Percentiles rank a stretch among this genome's conserved stretches.
Evolutionary conservation across 2,797 vertebrate genomes (phyloP).

Genomic region (Microctenopoma lineatum): DNA sequence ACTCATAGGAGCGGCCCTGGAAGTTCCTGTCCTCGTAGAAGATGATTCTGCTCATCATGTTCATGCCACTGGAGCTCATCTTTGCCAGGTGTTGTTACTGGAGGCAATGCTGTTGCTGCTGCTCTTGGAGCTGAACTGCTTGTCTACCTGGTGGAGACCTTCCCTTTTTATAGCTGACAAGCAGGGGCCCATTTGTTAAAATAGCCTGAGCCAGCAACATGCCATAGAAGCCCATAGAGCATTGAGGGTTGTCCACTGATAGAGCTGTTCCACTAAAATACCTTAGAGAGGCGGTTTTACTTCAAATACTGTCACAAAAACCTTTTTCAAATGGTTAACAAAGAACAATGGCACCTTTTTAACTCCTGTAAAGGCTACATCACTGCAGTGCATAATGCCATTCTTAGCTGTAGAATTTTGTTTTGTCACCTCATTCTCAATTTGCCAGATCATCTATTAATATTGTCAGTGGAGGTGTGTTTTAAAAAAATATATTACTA

Average conservation of each 20-base stretch:
- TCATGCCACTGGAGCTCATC: constrained; percentile 56
- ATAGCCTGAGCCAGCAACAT: constrained; percentile 60
- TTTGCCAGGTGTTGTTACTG: constrained; percentile 26
- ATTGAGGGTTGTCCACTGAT: constrained; percentile 36
- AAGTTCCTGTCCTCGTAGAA: constrained; percentile 66
- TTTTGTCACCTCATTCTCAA: constrained; percentile 4
- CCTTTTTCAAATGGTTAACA: constrained; percentile 51
- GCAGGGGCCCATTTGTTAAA: constrained; percentile 52
- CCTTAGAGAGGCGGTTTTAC: constrained; percentile 42
- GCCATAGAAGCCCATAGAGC: constrained; percentile 43
- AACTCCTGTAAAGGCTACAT: constrained; percentile 25
- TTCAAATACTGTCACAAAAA: constrained; percentile 38
- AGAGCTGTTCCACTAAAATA: constrained; percentile 42
- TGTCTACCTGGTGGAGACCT: constrained; percentile 38
- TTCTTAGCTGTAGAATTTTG: constrained; percentile 20
- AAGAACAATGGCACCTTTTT: constrained; percentile 45
- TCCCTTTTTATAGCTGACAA: constrained; percentile 57
- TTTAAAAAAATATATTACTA: neutral
- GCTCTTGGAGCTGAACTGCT: constrained; percentile 60
- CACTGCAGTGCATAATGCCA: constrained; percentile 13
- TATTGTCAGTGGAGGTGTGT: neutral
- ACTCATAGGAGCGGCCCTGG: constrained; percentile 61
- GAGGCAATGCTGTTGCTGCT: constrained; percentile 37
- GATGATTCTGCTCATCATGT: constrained; percentile 54
- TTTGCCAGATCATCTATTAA: constrained; percentile 7